Percentiles rank a stretch among this genome's conserved stretches.
Conservation (phyloP, 2,113 vertebrate genomes). For the Aythya baeri region DNA sequence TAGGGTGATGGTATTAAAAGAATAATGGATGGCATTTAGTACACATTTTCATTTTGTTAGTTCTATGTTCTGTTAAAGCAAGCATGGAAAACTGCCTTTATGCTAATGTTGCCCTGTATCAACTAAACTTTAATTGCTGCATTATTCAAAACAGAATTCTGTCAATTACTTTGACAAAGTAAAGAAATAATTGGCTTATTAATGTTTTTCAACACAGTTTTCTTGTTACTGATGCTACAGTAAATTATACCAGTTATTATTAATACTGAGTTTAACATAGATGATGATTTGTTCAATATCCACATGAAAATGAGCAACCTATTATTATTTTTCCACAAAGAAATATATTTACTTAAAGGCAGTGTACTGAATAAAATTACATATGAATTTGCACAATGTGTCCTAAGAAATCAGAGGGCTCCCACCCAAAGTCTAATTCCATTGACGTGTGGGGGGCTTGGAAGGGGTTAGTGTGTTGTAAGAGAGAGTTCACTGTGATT, state of each 20-base stretch:
- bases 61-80: slow-evolving; percentile 9
- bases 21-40: neutral
- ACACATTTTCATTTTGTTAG: slow-evolving; percentile 25
- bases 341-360: slow-evolving; percentile 47
- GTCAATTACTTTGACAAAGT: slow-evolving; percentile 53
- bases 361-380: slow-evolving; percentile 24
- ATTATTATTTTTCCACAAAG: slow-evolving; percentile 20
- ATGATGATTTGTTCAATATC: slow-evolving; percentile 30
- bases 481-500: neutral
- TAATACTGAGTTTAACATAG: slow-evolving; percentile 46
- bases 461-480: neutral
- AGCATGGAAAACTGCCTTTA: slow-evolving; percentile 11
- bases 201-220: slow-evolving; percentile 29
- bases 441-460: neutral
- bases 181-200: slow-evolving; percentile 54
- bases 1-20: neutral
- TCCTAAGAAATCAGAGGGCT: neutral
- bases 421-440: neutral
- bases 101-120: neutral
- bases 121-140: slow-evolving; percentile 34
- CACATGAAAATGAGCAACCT: slow-evolving; percentile 42
- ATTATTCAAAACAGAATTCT: slow-evolving; percentile 51
- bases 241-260: slow-evolving; percentile 30
- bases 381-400: neutral
- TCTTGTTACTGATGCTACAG: slow-evolving; percentile 24